Evolutionary conservation across 1,140 invertebrate species (phyloP).

Genomic region (Rhagoletis zephyria): DNA sequence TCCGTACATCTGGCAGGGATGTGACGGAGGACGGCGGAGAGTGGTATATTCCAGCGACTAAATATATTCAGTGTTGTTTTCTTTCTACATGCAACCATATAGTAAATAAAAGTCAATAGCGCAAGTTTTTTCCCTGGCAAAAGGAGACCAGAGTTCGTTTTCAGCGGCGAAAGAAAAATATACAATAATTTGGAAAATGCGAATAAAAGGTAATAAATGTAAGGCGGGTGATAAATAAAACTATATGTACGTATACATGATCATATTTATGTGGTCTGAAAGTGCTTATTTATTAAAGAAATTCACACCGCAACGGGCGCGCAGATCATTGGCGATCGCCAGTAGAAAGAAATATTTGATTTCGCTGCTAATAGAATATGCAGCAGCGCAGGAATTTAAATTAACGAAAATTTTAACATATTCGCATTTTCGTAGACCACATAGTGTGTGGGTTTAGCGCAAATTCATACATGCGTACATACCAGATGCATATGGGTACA

Average conservation of each 20-base stretch:
- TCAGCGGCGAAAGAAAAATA: conserved; percentile 22
- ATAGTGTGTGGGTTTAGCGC: neutral
- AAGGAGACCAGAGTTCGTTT: neutral
- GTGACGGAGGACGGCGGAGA: neutral
- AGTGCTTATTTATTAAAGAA: conserved; percentile 31
- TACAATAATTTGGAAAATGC: conserved; percentile 46
- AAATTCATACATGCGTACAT: neutral
- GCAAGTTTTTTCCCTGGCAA: conserved; percentile 1
- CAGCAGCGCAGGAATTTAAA: conserved; percentile 49
- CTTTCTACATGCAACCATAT: neutral
- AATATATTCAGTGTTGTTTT: neutral
- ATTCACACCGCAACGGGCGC: neutral
- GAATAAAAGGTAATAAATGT: conserved; percentile 47
- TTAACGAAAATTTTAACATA: conserved; percentile 18
- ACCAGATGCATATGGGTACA: neutral
- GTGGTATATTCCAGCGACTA: neutral
- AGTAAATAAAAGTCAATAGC: conserved; percentile 28
- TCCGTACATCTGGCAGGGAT: too few relatives aligned
- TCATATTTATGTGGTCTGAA: neutral
- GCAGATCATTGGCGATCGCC: neutral
- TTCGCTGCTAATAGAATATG: conserved; percentile 13
- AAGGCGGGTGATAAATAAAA: neutral
- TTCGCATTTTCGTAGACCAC: neutral
- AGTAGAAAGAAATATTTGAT: conserved; percentile 27
- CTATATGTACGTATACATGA: neutral